Percentiles rank a stretch among this genome's conserved stretches.
Conservation (phyloP, 2,797 vertebrate genomes). For the Xiphorhynchus erythropygius region DNA sequence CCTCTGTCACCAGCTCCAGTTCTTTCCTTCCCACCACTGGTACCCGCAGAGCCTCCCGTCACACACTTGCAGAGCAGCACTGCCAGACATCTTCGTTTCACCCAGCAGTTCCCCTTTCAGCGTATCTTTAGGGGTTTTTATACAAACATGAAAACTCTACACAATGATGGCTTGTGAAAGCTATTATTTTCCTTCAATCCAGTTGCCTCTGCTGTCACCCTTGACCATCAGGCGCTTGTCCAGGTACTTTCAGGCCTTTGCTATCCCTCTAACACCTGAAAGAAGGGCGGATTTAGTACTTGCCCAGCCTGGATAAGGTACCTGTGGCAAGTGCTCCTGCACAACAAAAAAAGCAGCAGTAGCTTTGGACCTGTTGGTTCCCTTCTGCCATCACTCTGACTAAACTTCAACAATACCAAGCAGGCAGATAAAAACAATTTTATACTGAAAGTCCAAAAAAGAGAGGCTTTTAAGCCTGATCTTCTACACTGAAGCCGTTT, state of each 20-base stretch:
- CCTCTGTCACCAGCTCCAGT: neutral
- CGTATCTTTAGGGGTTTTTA: neutral
- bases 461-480: neutral
- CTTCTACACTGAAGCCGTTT: neutral
- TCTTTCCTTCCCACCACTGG: neutral
- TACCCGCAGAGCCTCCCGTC: neutral
- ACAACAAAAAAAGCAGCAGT: neutral
- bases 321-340: neutral
- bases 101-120: neutral
- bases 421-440: neutral
- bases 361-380: neutral
- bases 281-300: neutral
- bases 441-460: neutral
- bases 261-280: neutral
- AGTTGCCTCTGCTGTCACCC: neutral
- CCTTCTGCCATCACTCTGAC: neutral
- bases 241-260: neutral
- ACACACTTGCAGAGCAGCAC: fast-evolving
- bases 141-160: neutral
- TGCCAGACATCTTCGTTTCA: neutral
- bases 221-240: neutral
- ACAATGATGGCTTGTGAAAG: neutral
- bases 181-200: neutral
- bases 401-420: neutral
- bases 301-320: neutral